Conservation (phyloP, 2,797 vertebrate species). For the Gephyroberyx darwinii region DNA sequence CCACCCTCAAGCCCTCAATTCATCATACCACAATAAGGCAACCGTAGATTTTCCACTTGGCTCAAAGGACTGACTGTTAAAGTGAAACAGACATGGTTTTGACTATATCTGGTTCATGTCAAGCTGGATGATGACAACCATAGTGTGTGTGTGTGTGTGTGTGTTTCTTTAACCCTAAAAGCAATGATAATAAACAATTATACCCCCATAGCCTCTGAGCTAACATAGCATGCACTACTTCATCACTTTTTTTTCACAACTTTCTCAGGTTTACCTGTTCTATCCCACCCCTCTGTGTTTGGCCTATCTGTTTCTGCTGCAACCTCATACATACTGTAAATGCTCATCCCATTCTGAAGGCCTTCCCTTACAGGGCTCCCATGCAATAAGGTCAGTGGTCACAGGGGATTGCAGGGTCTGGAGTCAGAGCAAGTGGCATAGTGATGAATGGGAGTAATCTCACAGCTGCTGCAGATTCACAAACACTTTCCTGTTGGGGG, state of each 20-base stretch:
- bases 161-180: slow-evolving; percentile 42
- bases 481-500: slow-evolving; percentile 60
- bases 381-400: slow-evolving; percentile 64
- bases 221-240: slow-evolving; percentile 23
- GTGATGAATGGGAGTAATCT: slow-evolving; percentile 73
- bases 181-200: slow-evolving; percentile 34
- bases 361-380: slow-evolving; percentile 31
- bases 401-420: slow-evolving; percentile 44
- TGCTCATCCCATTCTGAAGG: slow-evolving; percentile 38
- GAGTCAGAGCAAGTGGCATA: slow-evolving; percentile 57
- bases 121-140: slow-evolving; percentile 50
- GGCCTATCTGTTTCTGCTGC: slow-evolving; percentile 20
- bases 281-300: not conserved
- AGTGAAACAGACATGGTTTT: slow-evolving; percentile 59
- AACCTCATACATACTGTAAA: slow-evolving; percentile 33
- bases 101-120: slow-evolving; percentile 69
- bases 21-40: slow-evolving; percentile 54
- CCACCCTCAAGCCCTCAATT: slow-evolving; percentile 34
- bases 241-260: slow-evolving; percentile 8
- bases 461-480: slow-evolving; percentile 65
- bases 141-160: slow-evolving; percentile 38
- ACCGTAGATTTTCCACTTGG: slow-evolving; percentile 59
- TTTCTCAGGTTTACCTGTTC: not conserved
- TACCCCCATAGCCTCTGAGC: slow-evolving; percentile 22
- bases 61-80: slow-evolving; percentile 54